Base-by-base conservation (phyloP, 2,888 invertebrate genomes). In the Chouioia cunea region DNA sequence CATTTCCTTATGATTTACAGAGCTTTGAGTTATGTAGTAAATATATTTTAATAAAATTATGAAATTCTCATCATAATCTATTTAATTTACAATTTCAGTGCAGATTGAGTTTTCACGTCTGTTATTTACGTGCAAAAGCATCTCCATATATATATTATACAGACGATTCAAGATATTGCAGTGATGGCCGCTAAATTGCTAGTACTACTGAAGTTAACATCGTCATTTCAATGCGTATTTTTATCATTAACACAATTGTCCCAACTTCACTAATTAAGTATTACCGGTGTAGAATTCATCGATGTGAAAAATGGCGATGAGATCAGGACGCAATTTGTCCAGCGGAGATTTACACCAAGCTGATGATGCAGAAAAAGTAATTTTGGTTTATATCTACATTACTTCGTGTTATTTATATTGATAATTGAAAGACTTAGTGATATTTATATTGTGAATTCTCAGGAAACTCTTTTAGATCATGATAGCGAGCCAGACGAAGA, bases 401-500 rank as follows among this genome's bases (percentile, higher is more conserved):
- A 52, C 56, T 63, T 2, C 22, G 23, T n/a, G 4, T 53, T 46
- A 1, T 48, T 1, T 18, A 3, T 48, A 57, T 50, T 14, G 23
- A 36, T 16, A 44, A 48, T 36, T 44, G 36, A 22, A 64, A 23
- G 47, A 50, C 20, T 52, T 53, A 47, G 52, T 15, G 0, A 22
- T 27, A 4, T 64, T 27, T 53, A 74, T 75, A 50, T 59, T 63
- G 18, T 47, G 47, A 59, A 59, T 18, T 75, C 71, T 20, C 62
- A 85, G 85, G 84, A 84, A 59, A 76, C 76, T 15, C 74, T 85
- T 43, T 72, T 85, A 71, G 83, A 84, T 8, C 82, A 83, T 71
- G 84, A 85, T 71, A 85, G 85, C 54, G 85, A 85, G 27, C 77
- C 75, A 8, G 84, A 85, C 46, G 84, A 85, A 62, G 82, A 83